These are phyloP conservation scores for Spongia lamella DNA, from an alignment of 37 sponge, comb jelly and placozoan genomes.

Conservation along the genomic window DNA sequence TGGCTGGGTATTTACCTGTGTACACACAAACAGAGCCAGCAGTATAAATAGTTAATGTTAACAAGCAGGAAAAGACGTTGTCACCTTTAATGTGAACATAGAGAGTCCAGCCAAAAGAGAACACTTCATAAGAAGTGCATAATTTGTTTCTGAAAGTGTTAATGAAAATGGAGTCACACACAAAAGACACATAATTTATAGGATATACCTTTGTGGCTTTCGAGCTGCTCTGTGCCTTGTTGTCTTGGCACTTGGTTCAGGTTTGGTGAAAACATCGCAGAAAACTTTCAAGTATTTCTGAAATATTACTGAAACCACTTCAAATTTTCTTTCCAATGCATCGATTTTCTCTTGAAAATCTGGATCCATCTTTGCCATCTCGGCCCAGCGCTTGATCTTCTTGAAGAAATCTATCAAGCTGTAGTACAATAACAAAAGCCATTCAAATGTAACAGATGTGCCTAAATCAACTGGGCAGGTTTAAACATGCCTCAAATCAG, in stretches of 20 bases:
- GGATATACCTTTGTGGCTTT: no score
- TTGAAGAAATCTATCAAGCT: slow-evolving; percentile 89
- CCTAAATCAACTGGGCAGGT: background rate
- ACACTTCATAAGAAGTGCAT: slow-evolving; percentile 63
- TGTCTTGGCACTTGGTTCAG: slow-evolving; percentile 28
- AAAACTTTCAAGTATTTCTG: slow-evolving; percentile 79
- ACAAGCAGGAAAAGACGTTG: background rate
- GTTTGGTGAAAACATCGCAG: slow-evolving; percentile 49
- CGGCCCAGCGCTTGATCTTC: slow-evolving; percentile 86
- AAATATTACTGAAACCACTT: slow-evolving; percentile 81
- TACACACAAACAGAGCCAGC: background rate
- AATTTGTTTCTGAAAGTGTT: slow-evolving; percentile 31
- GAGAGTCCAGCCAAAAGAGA: slow-evolving; percentile 83
- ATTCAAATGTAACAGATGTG: background rate
- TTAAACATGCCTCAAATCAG: slow-evolving; percentile 68
- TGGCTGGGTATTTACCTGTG: slow-evolving; percentile 74
- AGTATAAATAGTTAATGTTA: background rate
- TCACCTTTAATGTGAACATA: slow-evolving; percentile 80
- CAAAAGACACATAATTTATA: background rate
- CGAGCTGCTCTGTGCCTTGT: slow-evolving; percentile 1
- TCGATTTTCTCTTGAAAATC: slow-evolving; percentile 67
- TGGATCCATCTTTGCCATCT: slow-evolving; percentile 68
- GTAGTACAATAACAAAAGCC: background rate
- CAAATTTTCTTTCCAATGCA: slow-evolving; percentile 83
- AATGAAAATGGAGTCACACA: background rate